phyloP scores from a whole-genome alignment of 2,113 vertebrate genomes.

The Alligator mississippiensis region DNA sequence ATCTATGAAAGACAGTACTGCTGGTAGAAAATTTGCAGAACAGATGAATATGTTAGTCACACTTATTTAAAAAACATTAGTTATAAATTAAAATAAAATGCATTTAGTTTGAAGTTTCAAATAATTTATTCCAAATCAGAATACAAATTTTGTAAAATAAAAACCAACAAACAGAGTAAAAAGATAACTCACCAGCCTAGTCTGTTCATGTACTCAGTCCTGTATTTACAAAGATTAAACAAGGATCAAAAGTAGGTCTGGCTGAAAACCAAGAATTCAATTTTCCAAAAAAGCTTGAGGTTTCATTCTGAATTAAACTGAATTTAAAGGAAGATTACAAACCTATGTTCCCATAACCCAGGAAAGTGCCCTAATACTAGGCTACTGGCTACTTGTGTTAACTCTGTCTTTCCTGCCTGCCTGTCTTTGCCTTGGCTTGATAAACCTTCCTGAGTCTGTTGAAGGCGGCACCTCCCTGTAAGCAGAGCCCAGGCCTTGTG shows the following conservation, averaged over 20 bases:
- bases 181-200: neutral
- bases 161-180: neutral
- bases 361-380: too few relatives aligned
- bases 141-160: neutral
- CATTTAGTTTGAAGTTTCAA: neutral
- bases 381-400: too few relatives aligned
- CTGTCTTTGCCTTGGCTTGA: too few relatives aligned
- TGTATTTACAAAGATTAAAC: neutral
- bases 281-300: neutral
- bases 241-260: neutral
- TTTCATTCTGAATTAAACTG: neutral
- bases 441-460: too few relatives aligned
- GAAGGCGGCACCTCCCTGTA: too few relatives aligned
- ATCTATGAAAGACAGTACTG: neutral
- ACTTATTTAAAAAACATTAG: neutral
- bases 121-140: conserved; percentile 4
- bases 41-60: neutral
- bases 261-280: neutral
- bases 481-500: too few relatives aligned
- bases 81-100: conserved; percentile 10
- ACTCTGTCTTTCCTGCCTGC: too few relatives aligned
- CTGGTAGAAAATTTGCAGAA: conserved; percentile 4
- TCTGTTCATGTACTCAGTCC: neutral
- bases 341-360: too few relatives aligned
- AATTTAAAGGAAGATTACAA: neutral